phyloP scores from a whole-genome alignment of 2,797 vertebrate species.

The Nyctalus aviator region DNA sequence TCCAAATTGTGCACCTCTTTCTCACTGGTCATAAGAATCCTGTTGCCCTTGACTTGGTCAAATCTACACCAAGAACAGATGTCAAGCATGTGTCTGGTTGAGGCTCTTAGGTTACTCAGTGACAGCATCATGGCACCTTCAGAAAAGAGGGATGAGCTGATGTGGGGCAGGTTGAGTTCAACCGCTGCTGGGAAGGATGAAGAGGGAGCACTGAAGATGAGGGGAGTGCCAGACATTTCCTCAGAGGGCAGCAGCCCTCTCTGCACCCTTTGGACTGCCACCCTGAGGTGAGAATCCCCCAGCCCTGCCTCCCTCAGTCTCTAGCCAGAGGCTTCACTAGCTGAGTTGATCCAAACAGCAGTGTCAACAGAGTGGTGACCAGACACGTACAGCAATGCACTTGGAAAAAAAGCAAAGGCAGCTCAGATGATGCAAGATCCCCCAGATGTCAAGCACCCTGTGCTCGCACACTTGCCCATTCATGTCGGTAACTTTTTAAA shows the following conservation, averaged over 20 bases:
- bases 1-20: no score
- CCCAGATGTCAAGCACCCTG: conserved; percentile 51
- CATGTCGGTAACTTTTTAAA: conserved; percentile 58
- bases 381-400: conserved; percentile 39
- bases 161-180: not conserved
- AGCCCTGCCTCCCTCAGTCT: not conserved
- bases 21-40: no score
- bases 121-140: no score
- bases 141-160: no score
- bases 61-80: no score
- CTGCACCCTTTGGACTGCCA: not conserved
- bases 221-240: not conserved
- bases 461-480: conserved; percentile 26
- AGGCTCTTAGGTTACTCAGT: no score
- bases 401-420: conserved; percentile 10
- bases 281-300: not conserved
- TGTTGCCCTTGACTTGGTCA: no score
- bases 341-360: conserved; percentile 7
- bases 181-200: not conserved
- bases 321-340: not conserved
- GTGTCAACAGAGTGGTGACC: conserved; percentile 47
- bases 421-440: conserved; percentile 36
- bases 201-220: not conserved
- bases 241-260: not conserved
- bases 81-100: no score